Percentiles rank a stretch among this genome's conserved stretches.
phyloP scores from a whole-genome alignment of 2,888 invertebrate genomes.

The Amblyjoppa fuscipennis region DNA sequence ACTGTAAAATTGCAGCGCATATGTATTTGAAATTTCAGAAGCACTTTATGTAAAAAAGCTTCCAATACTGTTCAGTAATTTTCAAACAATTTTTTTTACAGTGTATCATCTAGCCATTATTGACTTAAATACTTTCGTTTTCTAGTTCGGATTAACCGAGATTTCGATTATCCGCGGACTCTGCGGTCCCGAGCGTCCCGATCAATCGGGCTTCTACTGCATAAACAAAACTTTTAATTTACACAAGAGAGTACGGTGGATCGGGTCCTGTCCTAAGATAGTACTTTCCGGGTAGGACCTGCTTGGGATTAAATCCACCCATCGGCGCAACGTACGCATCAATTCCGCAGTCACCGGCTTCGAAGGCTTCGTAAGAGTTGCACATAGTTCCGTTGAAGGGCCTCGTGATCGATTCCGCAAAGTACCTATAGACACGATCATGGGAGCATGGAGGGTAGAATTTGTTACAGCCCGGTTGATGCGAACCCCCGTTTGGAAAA shows the following conservation, averaged over 20 bases:
- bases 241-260: neutral
- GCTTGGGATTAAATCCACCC: slow-evolving; percentile 12
- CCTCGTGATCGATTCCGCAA: slow-evolving; percentile 27
- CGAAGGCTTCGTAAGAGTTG: neutral
- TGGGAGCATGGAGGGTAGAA: slow-evolving; percentile 9
- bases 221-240: too few relatives aligned
- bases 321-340: neutral
- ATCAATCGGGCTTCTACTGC: too few relatives aligned
- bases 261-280: neutral
- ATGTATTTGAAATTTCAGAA: too few relatives aligned
- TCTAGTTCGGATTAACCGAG: too few relatives aligned
- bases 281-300: neutral
- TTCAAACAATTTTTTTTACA: too few relatives aligned
- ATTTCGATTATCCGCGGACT: too few relatives aligned
- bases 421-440: slow-evolving; percentile 26
- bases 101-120: too few relatives aligned
- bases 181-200: too few relatives aligned
- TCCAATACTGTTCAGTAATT: too few relatives aligned
- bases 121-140: too few relatives aligned
- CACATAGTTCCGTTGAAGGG: neutral
- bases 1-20: too few relatives aligned
- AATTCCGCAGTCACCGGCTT: neutral
- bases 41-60: too few relatives aligned
- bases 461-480: slow-evolving; percentile 13
- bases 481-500: slow-evolving; percentile 8